These are phyloP conservation scores for Carassius carassius DNA, from an alignment of 2,113 vertebrate species.

Conservation along the genomic window DNA sequence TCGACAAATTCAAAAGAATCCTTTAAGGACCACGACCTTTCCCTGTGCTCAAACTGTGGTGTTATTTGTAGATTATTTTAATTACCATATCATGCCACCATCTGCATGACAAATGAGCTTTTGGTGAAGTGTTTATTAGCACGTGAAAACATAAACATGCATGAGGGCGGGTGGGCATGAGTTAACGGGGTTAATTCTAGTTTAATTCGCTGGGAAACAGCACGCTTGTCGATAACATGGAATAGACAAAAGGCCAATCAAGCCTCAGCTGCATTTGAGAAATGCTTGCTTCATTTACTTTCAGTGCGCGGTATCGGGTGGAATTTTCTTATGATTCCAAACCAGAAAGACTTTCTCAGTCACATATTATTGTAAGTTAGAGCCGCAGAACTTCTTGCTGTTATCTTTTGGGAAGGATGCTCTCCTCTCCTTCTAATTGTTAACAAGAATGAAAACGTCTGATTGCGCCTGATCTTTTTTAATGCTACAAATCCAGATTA, in stretches of 20 bases:
- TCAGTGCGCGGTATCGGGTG: constrained; percentile 79
- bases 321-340: constrained; percentile 75
- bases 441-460: constrained; percentile 74
- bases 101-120: constrained; percentile 70
- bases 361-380: constrained; percentile 40
- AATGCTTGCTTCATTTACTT: constrained; percentile 94
- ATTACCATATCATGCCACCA: constrained; percentile 62
- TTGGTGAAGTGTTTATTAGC: constrained; percentile 67
- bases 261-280: constrained; percentile 83
- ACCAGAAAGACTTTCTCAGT: constrained; percentile 25
- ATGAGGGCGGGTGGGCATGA: not conserved
- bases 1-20: not conserved
- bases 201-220: constrained; percentile 72
- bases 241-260: constrained; percentile 77
- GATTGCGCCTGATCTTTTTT: constrained; percentile 81
- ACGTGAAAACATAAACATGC: constrained; percentile 64
- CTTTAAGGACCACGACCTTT: not conserved
- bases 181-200: constrained; percentile 56
- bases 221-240: constrained; percentile 70
- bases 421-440: constrained; percentile 43
- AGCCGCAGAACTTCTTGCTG: constrained; percentile 27
- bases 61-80: constrained; percentile 59
- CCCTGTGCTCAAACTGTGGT: not conserved
- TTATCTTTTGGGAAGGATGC: constrained; percentile 26
- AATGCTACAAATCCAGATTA: constrained; percentile 92